These are phyloP conservation scores for Channa maculata DNA, from an alignment of 2,113 vertebrate species.

Conservation along the genomic window DNA sequence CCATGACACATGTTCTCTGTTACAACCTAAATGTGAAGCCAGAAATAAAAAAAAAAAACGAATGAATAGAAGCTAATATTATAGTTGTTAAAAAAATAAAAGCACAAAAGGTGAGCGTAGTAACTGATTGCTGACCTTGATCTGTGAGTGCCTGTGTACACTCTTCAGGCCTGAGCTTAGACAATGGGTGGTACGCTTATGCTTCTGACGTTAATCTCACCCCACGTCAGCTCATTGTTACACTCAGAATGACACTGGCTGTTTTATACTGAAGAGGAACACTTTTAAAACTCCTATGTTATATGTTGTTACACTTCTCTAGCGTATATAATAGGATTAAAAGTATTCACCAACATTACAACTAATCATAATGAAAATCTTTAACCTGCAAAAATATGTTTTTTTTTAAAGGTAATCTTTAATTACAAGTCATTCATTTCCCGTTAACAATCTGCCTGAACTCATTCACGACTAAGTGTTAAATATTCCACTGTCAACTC, in stretches of 20 bases:
- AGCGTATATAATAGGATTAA: not conserved
- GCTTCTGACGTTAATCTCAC: slow-evolving; percentile 28
- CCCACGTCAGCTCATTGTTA: slow-evolving; percentile 3
- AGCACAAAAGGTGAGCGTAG: not conserved
- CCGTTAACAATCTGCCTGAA: too few relatives aligned
- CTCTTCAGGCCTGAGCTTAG: slow-evolving; percentile 13
- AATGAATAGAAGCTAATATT: not conserved
- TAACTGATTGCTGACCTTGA: not conserved
- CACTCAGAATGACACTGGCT: not conserved
- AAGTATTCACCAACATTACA: not conserved
- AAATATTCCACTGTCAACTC: too few relatives aligned
- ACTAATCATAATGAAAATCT: not conserved
- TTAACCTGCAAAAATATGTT: not conserved
- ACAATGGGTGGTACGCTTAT: slow-evolving; percentile 24
- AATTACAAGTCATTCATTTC: too few relatives aligned
- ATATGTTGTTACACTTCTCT: not conserved
- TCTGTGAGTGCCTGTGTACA: slow-evolving; percentile 40
- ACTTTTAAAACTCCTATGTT: not conserved
- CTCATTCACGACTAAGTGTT: too few relatives aligned
- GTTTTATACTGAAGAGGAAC: not conserved
- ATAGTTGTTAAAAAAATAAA: slow-evolving; percentile 3
- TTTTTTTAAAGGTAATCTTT: too few relatives aligned
- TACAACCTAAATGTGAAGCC: not conserved
- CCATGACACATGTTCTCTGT: not conserved
- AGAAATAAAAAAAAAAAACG: not conserved